phyloP scores from a whole-genome alignment of 2,888 invertebrate genomes.

The Apomyelois bistriatella region DNA sequence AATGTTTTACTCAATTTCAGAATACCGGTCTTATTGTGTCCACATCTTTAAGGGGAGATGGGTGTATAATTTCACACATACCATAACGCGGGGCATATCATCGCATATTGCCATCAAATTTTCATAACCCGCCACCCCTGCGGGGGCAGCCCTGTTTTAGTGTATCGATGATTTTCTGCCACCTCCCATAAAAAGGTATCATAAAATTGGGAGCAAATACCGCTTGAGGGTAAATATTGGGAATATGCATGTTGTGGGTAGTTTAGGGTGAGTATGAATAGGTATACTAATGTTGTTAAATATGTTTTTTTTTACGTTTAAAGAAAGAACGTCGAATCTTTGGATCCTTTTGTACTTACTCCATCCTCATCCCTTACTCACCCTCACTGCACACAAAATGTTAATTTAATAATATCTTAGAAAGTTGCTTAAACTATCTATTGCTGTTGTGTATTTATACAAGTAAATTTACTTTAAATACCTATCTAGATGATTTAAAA shows the following conservation, averaged over 20 bases:
- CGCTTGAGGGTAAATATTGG: slow-evolving; percentile 24
- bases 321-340: no score
- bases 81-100: slow-evolving; percentile 57
- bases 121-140: slow-evolving; percentile 62
- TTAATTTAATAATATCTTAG: no score
- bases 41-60: background rate
- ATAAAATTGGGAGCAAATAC: slow-evolving; percentile 24
- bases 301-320: background rate
- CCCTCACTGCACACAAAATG: no score
- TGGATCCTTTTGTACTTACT: no score
- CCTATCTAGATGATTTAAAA: no score
- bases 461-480: no score
- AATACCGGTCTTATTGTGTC: background rate
- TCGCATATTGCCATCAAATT: slow-evolving; percentile 72
- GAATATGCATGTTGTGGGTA: slow-evolving; percentile 1
- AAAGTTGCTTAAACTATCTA: no score
- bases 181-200: slow-evolving; percentile 30
- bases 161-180: slow-evolving; percentile 62
- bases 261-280: background rate
- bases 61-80: slow-evolving; percentile 40
- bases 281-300: background rate
- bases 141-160: slow-evolving; percentile 44
- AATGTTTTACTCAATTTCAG: background rate
- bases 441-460: no score
- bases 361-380: no score